These are phyloP conservation scores for Aricia artaxerxes DNA, from an alignment of 2,888 invertebrate genomes.

Conservation along the genomic window DNA sequence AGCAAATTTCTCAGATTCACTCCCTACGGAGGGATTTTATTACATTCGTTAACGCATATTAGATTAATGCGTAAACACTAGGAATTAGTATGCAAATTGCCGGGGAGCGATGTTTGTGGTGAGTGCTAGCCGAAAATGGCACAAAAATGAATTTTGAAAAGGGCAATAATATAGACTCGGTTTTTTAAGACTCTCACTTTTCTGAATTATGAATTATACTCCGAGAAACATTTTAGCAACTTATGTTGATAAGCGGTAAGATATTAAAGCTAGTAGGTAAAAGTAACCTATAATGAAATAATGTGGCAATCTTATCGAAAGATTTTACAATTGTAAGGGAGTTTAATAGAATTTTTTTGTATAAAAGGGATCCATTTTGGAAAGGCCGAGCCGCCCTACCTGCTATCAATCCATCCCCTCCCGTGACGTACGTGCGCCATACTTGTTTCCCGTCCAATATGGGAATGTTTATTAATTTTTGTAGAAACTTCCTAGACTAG, in stretches of 20 bases:
- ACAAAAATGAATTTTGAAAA: background rate
- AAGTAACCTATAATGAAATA: too few species aligned
- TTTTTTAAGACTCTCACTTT: too few species aligned
- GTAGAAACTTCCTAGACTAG: background rate
- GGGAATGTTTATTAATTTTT: constrained; percentile 23
- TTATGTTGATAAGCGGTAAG: too few species aligned
- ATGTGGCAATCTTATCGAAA: too few species aligned
- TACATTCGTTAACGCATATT: constrained; percentile 77
- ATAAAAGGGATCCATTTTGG: constrained; percentile 49
- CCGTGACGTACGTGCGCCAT: constrained; percentile 60
- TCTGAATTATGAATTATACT: too few species aligned
- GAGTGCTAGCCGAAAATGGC: constrained; percentile 1
- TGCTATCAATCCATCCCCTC: constrained; percentile 70
- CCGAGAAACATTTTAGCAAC: too few species aligned
- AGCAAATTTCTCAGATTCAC: constrained; percentile 78
- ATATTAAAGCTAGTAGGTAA: too few species aligned
- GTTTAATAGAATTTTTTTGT: constrained; percentile 32
- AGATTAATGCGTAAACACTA: constrained; percentile 71
- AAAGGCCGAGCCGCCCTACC: constrained; percentile 62
- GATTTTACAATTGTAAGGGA: background rate
- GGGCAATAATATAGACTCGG: background rate
- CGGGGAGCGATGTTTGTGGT: constrained; percentile 36
- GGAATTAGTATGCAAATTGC: constrained; percentile 66
- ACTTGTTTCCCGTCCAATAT: constrained; percentile 48
- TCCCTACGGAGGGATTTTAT: constrained; percentile 69